Evolutionary conservation across 1,140 invertebrate genomes (phyloP), one percentile per base, ranked within the genome.

Genomic region (Aphelinus atriplicis): DNA sequence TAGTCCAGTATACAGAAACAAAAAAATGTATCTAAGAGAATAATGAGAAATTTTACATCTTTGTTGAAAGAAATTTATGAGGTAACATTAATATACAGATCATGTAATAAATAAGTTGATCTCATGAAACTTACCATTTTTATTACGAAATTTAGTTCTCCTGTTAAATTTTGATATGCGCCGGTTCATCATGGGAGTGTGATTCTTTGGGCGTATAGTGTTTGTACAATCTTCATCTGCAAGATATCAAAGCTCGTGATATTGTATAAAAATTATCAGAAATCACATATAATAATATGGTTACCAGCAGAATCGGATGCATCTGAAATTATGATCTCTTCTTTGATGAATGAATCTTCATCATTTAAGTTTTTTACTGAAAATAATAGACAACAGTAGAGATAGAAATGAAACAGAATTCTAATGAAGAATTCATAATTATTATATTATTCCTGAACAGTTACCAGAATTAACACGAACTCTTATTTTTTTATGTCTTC

Each of bases 311-410:
- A 51, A 61, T 60, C 63, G 1, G 71, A 73, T 2, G n/a, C 71
- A 51, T 73, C 71, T 10, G 71, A 73, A 60, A 73, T 73, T 50
- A 73, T 73, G 47, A 73, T 73, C 51, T 73, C 71, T 53, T 73
- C 71, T 66, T 73, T 73, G 1, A 73, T 66, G n/a, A 55, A 73
- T 1, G 55, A 73, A 10, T 73, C 48, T 50, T 67, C 7, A 46
- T 46, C 56, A 58, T 53, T 53, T 53, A 53, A 53, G 9, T 53
- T 53, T 6, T 53, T 53, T 53, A 9, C 51, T 53, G 9, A 53
- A 53, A 53, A 6, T 6, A 53, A 53, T 9, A 9, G 9, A 53
- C 26, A 26, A 26, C 26, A 26, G 26, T 26, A 26, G 26, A 26
- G 26, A 26, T 26, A 26, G 26, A 26, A 26, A 0, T 26, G 26